A percentile compares a stretch with the other conserved stretches of the same genome.
Evolutionary conservation across 2,888 invertebrate species (phyloP).

Genomic region (Pimpla rufipes): DNA sequence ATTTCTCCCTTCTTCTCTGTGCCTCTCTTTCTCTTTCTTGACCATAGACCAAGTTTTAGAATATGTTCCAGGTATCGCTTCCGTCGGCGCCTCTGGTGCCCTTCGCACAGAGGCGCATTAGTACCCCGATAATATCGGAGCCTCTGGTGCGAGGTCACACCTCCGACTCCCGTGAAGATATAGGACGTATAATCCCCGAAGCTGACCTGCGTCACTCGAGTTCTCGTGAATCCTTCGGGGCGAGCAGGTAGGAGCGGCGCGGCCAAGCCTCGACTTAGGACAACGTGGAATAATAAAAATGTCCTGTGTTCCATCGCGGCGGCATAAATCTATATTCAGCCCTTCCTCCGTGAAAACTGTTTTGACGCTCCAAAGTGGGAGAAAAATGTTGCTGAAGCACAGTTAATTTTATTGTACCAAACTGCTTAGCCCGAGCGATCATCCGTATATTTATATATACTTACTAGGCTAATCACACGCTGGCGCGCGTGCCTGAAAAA

Average conservation of each 20-base stretch:
- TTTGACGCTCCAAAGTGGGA: background rate
- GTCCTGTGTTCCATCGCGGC: background rate
- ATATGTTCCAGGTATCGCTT: constrained; percentile 1
- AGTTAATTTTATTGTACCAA: constrained; percentile 2
- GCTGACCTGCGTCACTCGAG: constrained; percentile 39
- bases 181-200: constrained; percentile 41
- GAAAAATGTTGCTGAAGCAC: background rate
- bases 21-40: background rate
- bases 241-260: background rate
- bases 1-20: too few relatives aligned
- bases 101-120: constrained; percentile 9
- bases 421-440: background rate
- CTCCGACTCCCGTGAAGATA: constrained; percentile 15
- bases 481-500: too few relatives aligned
- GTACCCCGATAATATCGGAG: constrained; percentile 30
- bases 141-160: constrained; percentile 40
- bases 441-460: background rate
- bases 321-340: background rate
- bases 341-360: background rate
- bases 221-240: constrained; percentile 9
- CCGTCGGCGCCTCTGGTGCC: constrained; percentile 49
- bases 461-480: too few relatives aligned
- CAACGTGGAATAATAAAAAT: background rate
- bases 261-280: background rate
- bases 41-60: background rate